Evolutionary conservation across 2,888 invertebrate species (phyloP), one percentile per base, ranked within the genome.

Genomic region (Habroteleia sp.): DNA sequence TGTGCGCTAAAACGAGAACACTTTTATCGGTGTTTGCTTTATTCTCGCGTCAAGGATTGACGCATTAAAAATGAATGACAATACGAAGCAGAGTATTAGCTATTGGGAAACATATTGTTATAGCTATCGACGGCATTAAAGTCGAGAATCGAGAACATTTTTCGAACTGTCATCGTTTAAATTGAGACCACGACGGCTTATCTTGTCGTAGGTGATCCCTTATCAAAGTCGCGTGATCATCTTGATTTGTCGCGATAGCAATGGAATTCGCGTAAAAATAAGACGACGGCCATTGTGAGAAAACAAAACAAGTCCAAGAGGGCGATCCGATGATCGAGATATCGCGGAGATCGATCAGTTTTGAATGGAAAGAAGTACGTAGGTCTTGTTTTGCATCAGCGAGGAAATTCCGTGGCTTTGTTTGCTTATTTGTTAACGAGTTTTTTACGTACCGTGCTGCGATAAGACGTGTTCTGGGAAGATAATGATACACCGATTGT

Each of bases 301-400:
- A 71, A 75, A 75, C 66, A 71, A 71, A 62, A 76, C 48, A 54
- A 66, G 72, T 76, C 76, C 76, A 72, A 72, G 66, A 66, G 72
- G 72, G 50, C 72, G 69, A 62, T 50, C 41, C 31, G 72, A 56
- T 52, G 58, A 72, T 63, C 58, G 37, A 14, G 66, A 62, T 62
- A 75, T 48, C 58, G 17, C 37, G 14, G 37, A 23, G 46, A 66
- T 75, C 58, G 42, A 65, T 69, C 37, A 23, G 13, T 48, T 29
- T 54, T 10, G 25, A 2, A 14, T 7, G 11, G 27, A 62, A 27
- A 37, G n/a, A 29, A 31, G 25, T 16, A 23, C 14, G 23, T 29
- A 13, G 20, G 10, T 44, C 17, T 46, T 48, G 46, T 39, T 41
- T 41, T 52, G 16, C 29, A 14, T 11, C 20, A 29, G 14, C 20